Conservation (phyloP, 2,113 vertebrate genomes). For the Cricetomys ansorgei region DNA sequence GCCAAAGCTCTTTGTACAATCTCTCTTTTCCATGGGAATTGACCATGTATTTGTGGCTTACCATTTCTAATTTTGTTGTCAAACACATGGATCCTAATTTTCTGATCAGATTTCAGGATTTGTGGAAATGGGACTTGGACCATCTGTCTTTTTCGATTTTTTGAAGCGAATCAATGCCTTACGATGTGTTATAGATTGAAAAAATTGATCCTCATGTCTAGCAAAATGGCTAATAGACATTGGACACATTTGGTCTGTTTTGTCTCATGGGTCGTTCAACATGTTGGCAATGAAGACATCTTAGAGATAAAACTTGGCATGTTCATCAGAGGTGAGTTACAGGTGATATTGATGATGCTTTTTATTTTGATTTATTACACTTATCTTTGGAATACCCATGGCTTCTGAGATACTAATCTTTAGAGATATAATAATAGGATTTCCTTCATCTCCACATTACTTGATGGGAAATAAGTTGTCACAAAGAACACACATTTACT, state of each 20-base stretch:
- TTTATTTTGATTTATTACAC: constrained; percentile 79
- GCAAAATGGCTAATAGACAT: not conserved
- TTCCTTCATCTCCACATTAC: constrained; percentile 70
- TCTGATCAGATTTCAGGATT: not conserved
- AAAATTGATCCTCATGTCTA: not conserved
- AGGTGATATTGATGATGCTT: constrained; percentile 58
- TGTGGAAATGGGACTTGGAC: not conserved
- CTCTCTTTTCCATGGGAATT: not conserved
- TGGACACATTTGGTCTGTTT: constrained; percentile 30
- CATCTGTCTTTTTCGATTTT: not conserved
- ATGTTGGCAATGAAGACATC: not conserved
- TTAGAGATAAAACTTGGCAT: constrained; percentile 15
- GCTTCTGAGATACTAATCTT: constrained; percentile 78
- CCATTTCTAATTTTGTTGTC: not conserved
- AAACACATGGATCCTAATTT: not conserved
- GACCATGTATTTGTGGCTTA: not conserved
- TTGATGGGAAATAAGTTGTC: constrained; percentile 69
- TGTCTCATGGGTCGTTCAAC: not conserved
- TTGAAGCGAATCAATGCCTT: not conserved
- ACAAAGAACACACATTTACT: constrained; percentile 60
- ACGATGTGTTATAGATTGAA: not conserved
- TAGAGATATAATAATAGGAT: constrained; percentile 67
- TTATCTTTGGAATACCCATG: constrained; percentile 68
- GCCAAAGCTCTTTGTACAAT: not conserved
- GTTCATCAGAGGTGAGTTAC: constrained; percentile 27